A percentile compares a stretch with the other conserved stretches of the same genome.
phyloP scores from a whole-genome alignment of 2,797 vertebrate genomes.

The Craterocephalus amniculus region DNA sequence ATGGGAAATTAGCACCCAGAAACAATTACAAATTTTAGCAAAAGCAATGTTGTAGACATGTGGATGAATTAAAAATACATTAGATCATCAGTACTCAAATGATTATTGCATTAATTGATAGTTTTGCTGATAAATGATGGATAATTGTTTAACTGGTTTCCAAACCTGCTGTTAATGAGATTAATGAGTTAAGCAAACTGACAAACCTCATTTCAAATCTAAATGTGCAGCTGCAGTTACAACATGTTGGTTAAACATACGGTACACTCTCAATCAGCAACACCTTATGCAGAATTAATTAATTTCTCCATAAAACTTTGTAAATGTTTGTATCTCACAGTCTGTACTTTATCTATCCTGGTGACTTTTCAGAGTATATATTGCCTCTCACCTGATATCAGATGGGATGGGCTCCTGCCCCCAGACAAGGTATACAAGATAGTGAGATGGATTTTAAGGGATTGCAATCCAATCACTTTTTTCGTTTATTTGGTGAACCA shows the following conservation, averaged over 20 bases:
- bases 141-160: neutral
- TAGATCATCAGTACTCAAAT: neutral
- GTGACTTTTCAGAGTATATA: neutral
- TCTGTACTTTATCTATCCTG: neutral
- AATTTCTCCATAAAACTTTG: too few species aligned
- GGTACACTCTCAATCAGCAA: too few species aligned
- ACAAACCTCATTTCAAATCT: neutral
- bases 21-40: neutral
- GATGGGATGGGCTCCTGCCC: neutral
- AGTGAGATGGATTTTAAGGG: too few species aligned
- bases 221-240: too few species aligned
- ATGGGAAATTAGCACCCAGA: too few species aligned
- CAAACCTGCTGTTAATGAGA: neutral
- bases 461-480: neutral
- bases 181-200: neutral
- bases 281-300: too few species aligned
- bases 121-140: neutral
- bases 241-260: too few species aligned
- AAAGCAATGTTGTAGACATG: too few species aligned
- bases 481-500: neutral
- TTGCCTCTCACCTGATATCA: neutral
- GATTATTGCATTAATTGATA: neutral
- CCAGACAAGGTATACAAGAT: neutral
- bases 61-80: too few species aligned
- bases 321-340: too few species aligned